Base-by-base conservation (phyloP, 2,888 invertebrate genomes). In the Biston stratarius region DNA sequence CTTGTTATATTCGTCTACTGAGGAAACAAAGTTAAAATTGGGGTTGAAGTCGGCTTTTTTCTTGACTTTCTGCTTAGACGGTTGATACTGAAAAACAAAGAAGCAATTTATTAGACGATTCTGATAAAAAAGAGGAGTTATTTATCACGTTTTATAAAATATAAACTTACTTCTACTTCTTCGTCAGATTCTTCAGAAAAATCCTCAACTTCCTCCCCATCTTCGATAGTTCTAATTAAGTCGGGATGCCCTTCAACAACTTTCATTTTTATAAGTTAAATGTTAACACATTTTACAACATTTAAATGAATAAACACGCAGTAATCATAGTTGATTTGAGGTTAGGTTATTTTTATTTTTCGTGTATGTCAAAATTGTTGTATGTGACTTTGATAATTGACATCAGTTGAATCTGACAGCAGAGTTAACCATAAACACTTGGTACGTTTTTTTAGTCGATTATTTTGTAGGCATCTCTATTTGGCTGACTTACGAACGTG, bases 191-290 rank as follows among this genome's bases (percentile, higher is more conserved):
- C 96, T 80, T 97, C 97, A 0, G 97, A 97, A 72, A 95, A 96
- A 91, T 97, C 94, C 77, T 96, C 96, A 0, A 98, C 96, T 83
- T 97, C 96, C 62, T 97, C 96, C 73, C 96, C 97, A 70, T 98
- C 98, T 47, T 96, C 95, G 67, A 98, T 98, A 0, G 98, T 98
- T 89, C 96, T 95, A 64, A 98, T 96, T 73, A 98, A 92, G 74
- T 96, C 97, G 42, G 89, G 93, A 78, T 84, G 77, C 56, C 86
- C 87, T 67, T 84, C 80, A 9, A 88, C 77, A 70, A 83, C 85
- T 77, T 74, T 76, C 82, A 85, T 85, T 40, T n/a, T 66, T 61
- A 63, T 24, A 75, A 74, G 67, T 72, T 68, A 59, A 6, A 12
- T 45, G 15, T 24, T 62, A 47, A 12, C 33, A 34, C 49, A 61